phyloP scores from a whole-genome alignment of 2,113 vertebrate genomes.

The Nymphicus hollandicus region DNA sequence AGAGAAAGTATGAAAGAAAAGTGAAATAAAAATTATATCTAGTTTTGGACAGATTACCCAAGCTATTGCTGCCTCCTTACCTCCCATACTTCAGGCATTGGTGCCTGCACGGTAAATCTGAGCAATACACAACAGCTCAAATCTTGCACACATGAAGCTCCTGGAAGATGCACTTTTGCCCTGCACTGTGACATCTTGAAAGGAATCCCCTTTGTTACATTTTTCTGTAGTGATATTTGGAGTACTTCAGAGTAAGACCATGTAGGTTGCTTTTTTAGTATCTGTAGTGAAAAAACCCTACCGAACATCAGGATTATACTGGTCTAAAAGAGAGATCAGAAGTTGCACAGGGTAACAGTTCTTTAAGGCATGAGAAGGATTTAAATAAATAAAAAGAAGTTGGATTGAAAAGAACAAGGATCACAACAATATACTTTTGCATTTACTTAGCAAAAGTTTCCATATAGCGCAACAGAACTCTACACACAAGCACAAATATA shows the following conservation, averaged over 20 bases:
- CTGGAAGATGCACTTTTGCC: not conserved
- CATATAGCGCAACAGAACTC: not conserved
- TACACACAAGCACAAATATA: not conserved
- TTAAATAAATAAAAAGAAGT: not conserved
- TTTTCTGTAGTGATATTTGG: not conserved
- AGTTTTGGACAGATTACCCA: not conserved
- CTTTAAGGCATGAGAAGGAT: not conserved
- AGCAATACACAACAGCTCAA: not conserved
- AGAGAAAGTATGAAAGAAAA: not conserved
- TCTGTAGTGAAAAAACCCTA: not conserved
- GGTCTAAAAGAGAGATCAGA: not conserved
- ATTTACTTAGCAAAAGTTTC: not conserved
- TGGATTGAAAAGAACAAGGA: not conserved
- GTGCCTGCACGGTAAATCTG: not conserved
- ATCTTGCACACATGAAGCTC: not conserved
- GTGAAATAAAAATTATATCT: not conserved
- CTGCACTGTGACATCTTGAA: not conserved
- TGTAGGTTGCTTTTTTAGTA: not conserved
- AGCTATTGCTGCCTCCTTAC: not conserved
- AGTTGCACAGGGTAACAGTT: not conserved
- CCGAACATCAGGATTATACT: not conserved
- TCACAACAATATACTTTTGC: not conserved
- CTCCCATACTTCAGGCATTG: not conserved
- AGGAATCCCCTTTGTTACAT: not conserved
- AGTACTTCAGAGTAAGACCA: not conserved